These are phyloP conservation scores for Sakesphorus luctuosus DNA, from an alignment of 2,113 vertebrate species.

Conservation along the genomic window DNA sequence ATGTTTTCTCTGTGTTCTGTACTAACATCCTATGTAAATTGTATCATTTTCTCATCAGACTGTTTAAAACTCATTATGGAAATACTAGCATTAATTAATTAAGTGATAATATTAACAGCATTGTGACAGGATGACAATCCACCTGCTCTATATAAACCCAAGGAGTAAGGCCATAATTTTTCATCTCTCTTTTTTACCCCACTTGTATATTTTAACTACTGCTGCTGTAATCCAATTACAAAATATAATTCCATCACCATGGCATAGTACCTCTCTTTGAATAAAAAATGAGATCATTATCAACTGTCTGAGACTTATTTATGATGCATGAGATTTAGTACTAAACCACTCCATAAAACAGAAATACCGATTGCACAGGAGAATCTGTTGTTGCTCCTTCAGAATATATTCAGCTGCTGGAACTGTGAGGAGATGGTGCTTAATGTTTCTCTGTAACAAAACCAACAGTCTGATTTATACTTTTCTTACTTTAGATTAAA, in stretches of 20 bases:
- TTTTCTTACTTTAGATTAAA: background rate
- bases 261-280: background rate
- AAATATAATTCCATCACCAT: constrained; percentile 25
- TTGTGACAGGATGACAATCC: background rate
- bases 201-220: constrained; percentile 19
- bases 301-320: constrained; percentile 22
- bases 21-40: background rate
- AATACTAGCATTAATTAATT: constrained; percentile 54
- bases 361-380: background rate
- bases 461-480: background rate
- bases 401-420: background rate
- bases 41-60: constrained; percentile 28
- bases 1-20: background rate
- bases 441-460: background rate
- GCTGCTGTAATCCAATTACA: constrained; percentile 8
- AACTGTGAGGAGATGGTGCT: background rate
- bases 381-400: background rate
- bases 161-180: constrained; percentile 2
- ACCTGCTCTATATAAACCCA: background rate
- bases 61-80: constrained; percentile 37
- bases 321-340: constrained; percentile 38
- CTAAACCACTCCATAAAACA: constrained; percentile 16
- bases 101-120: constrained; percentile 29
- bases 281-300: constrained; percentile 51
- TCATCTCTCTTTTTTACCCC: background rate